These are phyloP conservation scores for Cyprinus carpio DNA, from an alignment of 2,113 vertebrate genomes.

Conservation along the genomic window DNA sequence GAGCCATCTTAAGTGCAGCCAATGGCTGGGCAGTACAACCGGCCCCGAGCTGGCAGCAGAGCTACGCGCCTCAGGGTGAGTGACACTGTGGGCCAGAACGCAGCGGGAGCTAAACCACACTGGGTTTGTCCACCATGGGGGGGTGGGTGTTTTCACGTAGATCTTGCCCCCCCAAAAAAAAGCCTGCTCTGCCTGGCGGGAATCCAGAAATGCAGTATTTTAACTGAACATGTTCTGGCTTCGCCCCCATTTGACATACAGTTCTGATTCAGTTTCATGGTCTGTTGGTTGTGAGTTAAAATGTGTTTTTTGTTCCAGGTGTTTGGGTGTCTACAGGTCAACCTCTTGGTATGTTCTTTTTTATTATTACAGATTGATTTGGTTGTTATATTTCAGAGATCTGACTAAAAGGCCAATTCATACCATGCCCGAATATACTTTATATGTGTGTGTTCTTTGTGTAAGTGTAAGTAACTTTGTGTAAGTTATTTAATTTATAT, in stretches of 20 bases:
- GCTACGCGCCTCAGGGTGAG: conserved; percentile 95
- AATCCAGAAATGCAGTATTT: conserved; percentile 30
- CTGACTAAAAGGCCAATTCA: neutral
- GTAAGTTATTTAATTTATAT: no score
- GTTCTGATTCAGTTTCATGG: neutral
- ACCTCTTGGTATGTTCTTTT: conserved; percentile 84
- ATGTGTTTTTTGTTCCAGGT: conserved; percentile 71
- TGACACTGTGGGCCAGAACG: conserved; percentile 70
- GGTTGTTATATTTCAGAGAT: neutral
- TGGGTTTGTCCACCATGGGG: conserved; percentile 26
- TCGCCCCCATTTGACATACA: neutral
- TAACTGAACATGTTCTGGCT: conserved; percentile 22
- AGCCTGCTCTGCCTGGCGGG: neutral
- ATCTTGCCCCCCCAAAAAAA: neutral
- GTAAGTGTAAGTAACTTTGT: no score
- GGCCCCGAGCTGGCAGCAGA: conserved; percentile 92
- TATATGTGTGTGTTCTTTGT: neutral
- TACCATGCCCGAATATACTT: neutral
- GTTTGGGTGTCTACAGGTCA: conserved; percentile 98
- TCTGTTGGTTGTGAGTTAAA: neutral
- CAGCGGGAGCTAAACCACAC: conserved; percentile 61
- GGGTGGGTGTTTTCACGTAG: conserved; percentile 20
- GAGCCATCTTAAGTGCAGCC: conserved; percentile 90
- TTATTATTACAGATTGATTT: neutral
- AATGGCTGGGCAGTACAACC: conserved; percentile 97